Evolutionary conservation across 1,140 invertebrate genomes (phyloP).

Genomic region (Octopus sinensis): DNA sequence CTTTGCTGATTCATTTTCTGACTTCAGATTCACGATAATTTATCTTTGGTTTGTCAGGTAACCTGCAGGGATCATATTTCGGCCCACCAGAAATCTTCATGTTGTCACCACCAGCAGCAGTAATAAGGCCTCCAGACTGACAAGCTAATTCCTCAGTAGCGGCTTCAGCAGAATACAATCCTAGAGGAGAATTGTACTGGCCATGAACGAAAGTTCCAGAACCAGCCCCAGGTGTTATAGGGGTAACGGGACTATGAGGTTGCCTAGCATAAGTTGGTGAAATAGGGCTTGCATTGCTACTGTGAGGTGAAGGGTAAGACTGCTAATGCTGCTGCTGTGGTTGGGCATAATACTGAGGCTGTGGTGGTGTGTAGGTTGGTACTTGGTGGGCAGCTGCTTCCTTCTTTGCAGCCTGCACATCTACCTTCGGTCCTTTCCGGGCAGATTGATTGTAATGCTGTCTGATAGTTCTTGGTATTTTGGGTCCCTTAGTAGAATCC

Average conservation of each 20-base stretch:
- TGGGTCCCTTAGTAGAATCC: no score
- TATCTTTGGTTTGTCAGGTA: constrained; percentile 26
- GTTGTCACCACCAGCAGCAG: neutral
- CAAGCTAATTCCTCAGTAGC: neutral
- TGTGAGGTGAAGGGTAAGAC: neutral
- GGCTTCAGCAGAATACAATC: neutral
- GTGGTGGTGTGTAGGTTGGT: neutral
- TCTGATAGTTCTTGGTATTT: no score
- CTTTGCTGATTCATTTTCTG: constrained; percentile 25
- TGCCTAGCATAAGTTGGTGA: neutral
- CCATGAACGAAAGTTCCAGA: neutral
- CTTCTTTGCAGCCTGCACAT: neutral
- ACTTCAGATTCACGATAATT: constrained; percentile 29
- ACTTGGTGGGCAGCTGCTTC: neutral
- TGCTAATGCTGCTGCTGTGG: neutral
- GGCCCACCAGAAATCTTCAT: neutral
- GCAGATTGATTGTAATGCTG: neutral
- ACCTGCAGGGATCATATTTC: constrained; percentile 16
- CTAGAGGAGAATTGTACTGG: neutral
- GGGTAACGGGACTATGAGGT: neutral
- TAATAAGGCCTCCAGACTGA: neutral
- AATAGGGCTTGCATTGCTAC: neutral
- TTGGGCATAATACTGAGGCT: neutral
- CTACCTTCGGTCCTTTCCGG: neutral
- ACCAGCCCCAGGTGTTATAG: neutral